Evolutionary conservation across 2,888 invertebrate species (phyloP), one percentile per base, ranked within the genome.

Genomic region (Chrysolina haemoptera): DNA sequence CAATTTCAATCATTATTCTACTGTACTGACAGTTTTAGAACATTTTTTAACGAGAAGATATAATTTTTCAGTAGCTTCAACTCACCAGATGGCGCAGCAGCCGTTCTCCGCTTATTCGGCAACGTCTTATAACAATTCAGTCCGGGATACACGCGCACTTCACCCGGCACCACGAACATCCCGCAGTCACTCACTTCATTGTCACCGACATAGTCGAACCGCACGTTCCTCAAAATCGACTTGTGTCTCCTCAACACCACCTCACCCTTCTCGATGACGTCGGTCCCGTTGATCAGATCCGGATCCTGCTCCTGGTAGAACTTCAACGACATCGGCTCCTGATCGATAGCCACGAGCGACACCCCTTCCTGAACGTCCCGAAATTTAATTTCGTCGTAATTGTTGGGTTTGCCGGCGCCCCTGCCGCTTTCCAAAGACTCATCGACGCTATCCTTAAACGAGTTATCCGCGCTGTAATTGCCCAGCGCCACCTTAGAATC

Each of bases 281-380:
- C 94, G 80, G 93, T 93, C 85, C 94, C 94, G 88, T 93, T 94
- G 86, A 95, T 93, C 85, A 95, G 90, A 88, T 95, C 94, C 70
- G 94, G 94, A 88, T 94, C 94, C 87, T 93, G 93, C 86, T 94
- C 94, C 76, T 87, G 88, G 80, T 90, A 90, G 77, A 89, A 89
- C 71, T 90, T 86, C 78, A 90, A 79, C 27, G 65, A 65, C 11
- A 65, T 14, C 43, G 48, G 74, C 18, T 68, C 50, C 35, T 64
- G 64, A 67, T 53, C 68, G 9, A 63, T 41, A 14, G 63, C 40
- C 3, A 70, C 73, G 9, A 53, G 55, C 0, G 70, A 59, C 6
- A 73, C 12, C 9, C 65, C 64, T 12, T 73, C 70, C 27, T 35
- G 59, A 41, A 43, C 22, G 18, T 50, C 59, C n/a, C 62, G 27